Evolutionary conservation across 2,797 vertebrate genomes (phyloP), one percentile per base, ranked within the genome.

Genomic region (Sebastes miniatus): DNA sequence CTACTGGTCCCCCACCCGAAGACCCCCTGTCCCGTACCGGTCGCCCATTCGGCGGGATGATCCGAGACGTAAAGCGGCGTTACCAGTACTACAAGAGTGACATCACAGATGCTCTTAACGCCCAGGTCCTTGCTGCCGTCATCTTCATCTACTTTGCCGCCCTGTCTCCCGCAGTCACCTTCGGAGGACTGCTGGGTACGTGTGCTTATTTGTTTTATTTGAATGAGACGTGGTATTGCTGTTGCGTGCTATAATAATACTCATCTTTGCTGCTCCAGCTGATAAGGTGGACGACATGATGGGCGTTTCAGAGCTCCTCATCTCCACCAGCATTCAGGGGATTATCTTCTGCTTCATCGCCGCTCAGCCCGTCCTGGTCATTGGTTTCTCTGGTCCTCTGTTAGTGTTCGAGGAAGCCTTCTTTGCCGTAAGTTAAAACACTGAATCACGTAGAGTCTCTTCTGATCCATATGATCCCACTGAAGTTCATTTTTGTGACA

Each of bases 141-240:
- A 98, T 99, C 92, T 99, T 99, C 91, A 99, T 99, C 93, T 99
- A 99, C 92, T 99, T 99, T 1, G 98, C 98, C 0, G 98, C 98
- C 5, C 92, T 99, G 78, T 97, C 98, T 2, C 98, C 98, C 0
- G 96, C 98, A 25, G 91, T 99, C 94, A 99, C 98, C 71, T 99
- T 99, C 0, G 98, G 98, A 2, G 98, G 98, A 67, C 94, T 99
- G 66, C 93, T 99, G 83, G 95, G 98, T 99, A 47, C n/a, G 87
- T 84, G 66, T 62, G 11, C 22, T 8, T 74, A 24, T 47, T 47
- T 73, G 18, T 59, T 13, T 67, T 70, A 27, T 54, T 54, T 81
- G 36, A 57, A 18, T 64, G 5, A 34, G 9, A 68, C 5, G 16
- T 29, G 3, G 6, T 32, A 3, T 24, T 56, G 39, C 13, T 64